Evolutionary conservation across 2,888 invertebrate species (phyloP).

Genomic region (Drosophila mercatorum): DNA sequence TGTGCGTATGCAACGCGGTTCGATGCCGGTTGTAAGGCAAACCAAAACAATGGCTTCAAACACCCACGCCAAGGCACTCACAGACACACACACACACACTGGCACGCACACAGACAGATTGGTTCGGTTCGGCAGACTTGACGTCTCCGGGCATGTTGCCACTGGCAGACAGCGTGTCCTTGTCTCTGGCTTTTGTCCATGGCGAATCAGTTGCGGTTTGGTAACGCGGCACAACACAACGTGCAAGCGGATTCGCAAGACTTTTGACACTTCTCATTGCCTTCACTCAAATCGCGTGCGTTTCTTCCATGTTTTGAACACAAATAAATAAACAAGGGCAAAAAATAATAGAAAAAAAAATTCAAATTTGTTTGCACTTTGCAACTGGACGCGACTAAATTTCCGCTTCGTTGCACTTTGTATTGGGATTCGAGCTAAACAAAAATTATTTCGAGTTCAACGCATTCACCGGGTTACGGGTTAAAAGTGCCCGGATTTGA

Average conservation of each 20-base stretch:
- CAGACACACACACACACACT: constrained; percentile 36
- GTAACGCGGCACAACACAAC: constrained; percentile 76
- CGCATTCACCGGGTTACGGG: constrained; percentile 36
- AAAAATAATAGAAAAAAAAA: constrained; percentile 4
- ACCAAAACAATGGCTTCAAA: constrained; percentile 64
- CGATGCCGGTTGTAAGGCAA: constrained; percentile 61
- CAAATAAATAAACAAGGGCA: constrained; percentile 23
- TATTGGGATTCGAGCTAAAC: constrained; percentile 44
- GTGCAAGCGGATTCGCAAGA: constrained; percentile 51
- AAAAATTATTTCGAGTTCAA: constrained; percentile 58
- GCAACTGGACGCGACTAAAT: constrained; percentile 55
- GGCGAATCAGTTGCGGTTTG: constrained; percentile 82
- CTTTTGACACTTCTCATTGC: constrained; percentile 10
- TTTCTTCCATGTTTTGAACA: constrained; percentile 26
- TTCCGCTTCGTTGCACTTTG: constrained; percentile 68
- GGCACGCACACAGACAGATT: constrained; percentile 5
- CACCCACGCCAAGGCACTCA: constrained; percentile 34
- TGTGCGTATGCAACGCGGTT: constrained; percentile 76
- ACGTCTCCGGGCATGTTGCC: constrained; percentile 52
- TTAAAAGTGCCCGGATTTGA: constrained; percentile 18
- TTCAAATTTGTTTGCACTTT: constrained; percentile 42
- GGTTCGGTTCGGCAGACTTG: constrained; percentile 64
- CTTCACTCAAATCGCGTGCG: constrained; percentile 32
- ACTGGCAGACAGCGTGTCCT: constrained; percentile 66
- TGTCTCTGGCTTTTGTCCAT: constrained; percentile 28